These are phyloP conservation scores for Gambusia affinis DNA, from an alignment of 2,113 vertebrate genomes.

Conservation along the genomic window DNA sequence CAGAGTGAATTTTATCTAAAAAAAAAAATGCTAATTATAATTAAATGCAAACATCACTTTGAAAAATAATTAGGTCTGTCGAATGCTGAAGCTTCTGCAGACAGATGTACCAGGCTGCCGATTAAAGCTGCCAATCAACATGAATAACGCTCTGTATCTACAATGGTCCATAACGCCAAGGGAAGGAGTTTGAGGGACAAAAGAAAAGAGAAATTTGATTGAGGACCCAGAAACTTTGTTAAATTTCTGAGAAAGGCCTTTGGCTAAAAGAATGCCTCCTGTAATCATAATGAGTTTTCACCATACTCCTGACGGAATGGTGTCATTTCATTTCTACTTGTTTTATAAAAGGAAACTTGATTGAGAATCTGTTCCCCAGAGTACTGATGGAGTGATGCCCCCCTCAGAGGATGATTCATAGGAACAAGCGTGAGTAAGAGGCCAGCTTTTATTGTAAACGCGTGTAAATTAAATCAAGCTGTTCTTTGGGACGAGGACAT, in stretches of 20 bases:
- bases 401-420: conserved; percentile 51
- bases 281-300: conserved; percentile 65
- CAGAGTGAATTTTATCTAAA: conserved; percentile 25
- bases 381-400: conserved; percentile 30
- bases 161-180: conserved; percentile 18
- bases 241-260: conserved; percentile 38
- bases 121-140: conserved; percentile 43
- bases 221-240: conserved; percentile 18
- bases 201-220: conserved; percentile 11
- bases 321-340: conserved; percentile 60
- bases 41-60: conserved; percentile 30
- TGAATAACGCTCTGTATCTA: conserved; percentile 26
- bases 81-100: background rate
- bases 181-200: conserved; percentile 38
- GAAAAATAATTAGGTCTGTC: conserved; percentile 38
- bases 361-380: conserved; percentile 54
- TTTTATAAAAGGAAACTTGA: conserved; percentile 74
- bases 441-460: conserved; percentile 64
- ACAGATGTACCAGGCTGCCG: conserved; percentile 16
- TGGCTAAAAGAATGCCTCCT: conserved; percentile 41
- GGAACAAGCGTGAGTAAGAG: conserved; percentile 42
- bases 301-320: conserved; percentile 54
- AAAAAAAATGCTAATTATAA: conserved; percentile 16
- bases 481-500: conserved; percentile 58
- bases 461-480: conserved; percentile 72